These are phyloP conservation scores for Trematomus bernacchii DNA, from an alignment of 2,797 vertebrate species.

Conservation along the genomic window DNA sequence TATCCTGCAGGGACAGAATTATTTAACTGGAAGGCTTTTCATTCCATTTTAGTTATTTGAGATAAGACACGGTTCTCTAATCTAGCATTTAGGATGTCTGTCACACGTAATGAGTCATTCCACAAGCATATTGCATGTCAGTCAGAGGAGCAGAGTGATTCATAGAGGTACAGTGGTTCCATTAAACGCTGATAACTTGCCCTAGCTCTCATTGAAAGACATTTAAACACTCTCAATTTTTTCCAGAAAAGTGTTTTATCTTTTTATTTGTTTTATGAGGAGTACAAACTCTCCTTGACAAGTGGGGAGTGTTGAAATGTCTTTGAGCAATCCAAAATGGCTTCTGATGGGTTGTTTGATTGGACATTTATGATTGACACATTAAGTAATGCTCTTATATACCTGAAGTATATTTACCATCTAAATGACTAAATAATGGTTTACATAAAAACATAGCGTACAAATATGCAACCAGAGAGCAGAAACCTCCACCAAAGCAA, in stretches of 20 bases:
- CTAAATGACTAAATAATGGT: neutral
- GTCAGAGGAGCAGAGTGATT: conserved; percentile 45
- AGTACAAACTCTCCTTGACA: neutral
- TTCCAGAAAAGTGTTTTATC: neutral
- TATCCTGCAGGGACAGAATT: conserved; percentile 58
- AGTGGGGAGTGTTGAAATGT: neutral
- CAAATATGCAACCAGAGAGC: too few relatives aligned
- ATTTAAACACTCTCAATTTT: neutral
- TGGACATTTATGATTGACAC: neutral
- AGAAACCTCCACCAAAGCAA: too few relatives aligned
- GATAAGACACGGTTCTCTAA: conserved; percentile 65
- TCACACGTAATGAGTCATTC: conserved; percentile 61
- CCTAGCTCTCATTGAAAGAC: neutral
- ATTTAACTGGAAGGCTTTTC: conserved; percentile 62
- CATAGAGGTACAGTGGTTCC: conserved; percentile 24
- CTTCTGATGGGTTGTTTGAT: neutral
- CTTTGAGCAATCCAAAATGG: neutral
- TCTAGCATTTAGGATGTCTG: conserved; percentile 66
- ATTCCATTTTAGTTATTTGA: conserved; percentile 57
- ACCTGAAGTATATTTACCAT: neutral
- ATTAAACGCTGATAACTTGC: conserved; percentile 18
- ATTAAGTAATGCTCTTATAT: neutral
- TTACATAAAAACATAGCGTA: neutral
- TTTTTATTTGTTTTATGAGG: conserved; percentile 5
- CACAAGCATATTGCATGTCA: conserved; percentile 53